A percentile compares a stretch with the other conserved stretches of the same genome.
Evolutionary conservation across 2,888 invertebrate genomes (phyloP).

Genomic region (Busseola fusca): DNA sequence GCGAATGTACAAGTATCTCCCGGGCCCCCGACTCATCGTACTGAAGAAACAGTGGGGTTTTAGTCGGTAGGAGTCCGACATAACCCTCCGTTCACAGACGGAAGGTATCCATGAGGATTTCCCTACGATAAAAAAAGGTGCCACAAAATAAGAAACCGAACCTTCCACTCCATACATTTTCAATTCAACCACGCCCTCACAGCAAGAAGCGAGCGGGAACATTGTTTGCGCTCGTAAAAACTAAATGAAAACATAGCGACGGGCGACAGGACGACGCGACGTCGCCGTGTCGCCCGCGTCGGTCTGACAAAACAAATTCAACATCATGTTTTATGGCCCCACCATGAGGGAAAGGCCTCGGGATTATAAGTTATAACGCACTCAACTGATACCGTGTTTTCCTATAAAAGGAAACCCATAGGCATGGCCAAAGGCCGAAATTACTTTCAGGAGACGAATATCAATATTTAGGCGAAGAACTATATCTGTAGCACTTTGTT

Average conservation of each 20-base stretch:
- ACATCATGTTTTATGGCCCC: constrained; percentile 60
- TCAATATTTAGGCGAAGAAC: not conserved
- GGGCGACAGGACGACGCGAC: constrained; percentile 61
- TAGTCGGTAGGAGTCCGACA: too few species aligned
- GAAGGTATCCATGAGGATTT: too few species aligned
- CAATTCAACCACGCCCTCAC: constrained; percentile 56
- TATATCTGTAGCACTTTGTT: not conserved
- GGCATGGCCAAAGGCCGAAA: not conserved
- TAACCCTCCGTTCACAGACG: too few species aligned
- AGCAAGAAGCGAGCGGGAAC: constrained; percentile 64
- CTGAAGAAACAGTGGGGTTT: too few species aligned
- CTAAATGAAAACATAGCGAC: constrained; percentile 73
- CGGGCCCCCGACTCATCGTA: too few species aligned
- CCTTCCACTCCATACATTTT: constrained; percentile 44
- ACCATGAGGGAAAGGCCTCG: constrained; percentile 33
- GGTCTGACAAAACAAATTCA: constrained; percentile 69
- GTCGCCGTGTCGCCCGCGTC: constrained; percentile 61
- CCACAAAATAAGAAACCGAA: constrained; percentile 49
- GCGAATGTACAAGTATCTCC: too few species aligned
- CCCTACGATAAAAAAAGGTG: too few species aligned
- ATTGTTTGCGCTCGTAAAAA: constrained; percentile 77
- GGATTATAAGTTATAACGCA: constrained; percentile 49
- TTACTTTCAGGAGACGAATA: not conserved
- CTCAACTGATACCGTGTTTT: constrained; percentile 28
- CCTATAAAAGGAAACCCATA: not conserved